Conservation (phyloP, 2,888 invertebrate species). For the Drosophila cognata region DNA sequence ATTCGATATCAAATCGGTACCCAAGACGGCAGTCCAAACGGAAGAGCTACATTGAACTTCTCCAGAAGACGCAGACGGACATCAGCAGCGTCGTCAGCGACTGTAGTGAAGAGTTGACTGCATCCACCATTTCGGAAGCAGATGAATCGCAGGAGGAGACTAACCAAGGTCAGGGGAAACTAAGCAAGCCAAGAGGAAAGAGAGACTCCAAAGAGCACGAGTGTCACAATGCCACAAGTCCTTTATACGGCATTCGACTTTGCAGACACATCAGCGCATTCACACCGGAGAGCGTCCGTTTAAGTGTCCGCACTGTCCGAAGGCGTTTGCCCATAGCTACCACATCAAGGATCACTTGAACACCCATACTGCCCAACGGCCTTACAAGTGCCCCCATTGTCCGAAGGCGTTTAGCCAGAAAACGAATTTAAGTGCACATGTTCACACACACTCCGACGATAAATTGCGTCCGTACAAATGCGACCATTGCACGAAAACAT, state of each 20-base stretch:
- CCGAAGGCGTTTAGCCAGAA: constrained; percentile 22
- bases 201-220: not conserved
- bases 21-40: not conserved
- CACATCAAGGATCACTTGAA: constrained; percentile 23
- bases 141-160: not conserved
- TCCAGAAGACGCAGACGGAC: not conserved
- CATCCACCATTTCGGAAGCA: not conserved
- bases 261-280: constrained; percentile 13
- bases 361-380: constrained; percentile 11
- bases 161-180: not conserved
- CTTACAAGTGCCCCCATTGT: constrained; percentile 39
- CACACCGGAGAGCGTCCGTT: constrained; percentile 31
- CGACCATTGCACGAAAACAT: constrained; percentile 14
- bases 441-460: constrained; percentile 7
- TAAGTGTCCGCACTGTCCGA: constrained; percentile 29
- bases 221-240: constrained; percentile 24
- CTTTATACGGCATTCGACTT: constrained; percentile 5
- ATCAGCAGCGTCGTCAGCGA: not conserved
- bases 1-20: not conserved
- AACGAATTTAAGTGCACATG: constrained; percentile 22
- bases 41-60: not conserved
- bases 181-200: not conserved
- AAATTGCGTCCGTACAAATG: constrained; percentile 21
- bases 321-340: constrained; percentile 16
- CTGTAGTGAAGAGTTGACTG: not conserved